Evolutionary conservation across 2,113 vertebrate genomes (phyloP).

Genomic region (Accipiter virgatus): DNA sequence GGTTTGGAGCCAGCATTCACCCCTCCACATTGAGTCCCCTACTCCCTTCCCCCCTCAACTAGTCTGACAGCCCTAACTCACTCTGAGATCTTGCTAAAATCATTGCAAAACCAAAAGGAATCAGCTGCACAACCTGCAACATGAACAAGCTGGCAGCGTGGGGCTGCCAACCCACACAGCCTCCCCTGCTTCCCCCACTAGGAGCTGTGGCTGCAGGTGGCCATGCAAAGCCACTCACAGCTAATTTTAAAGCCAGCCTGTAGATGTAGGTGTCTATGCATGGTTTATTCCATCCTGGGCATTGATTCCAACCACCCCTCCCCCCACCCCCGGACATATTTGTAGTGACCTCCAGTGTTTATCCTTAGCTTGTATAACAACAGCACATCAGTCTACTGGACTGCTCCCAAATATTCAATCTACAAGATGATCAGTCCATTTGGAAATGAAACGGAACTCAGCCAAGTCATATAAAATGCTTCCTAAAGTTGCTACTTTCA

Average conservation of each 20-base stretch:
- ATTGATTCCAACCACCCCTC: too few relatives aligned
- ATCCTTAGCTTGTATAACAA: neutral
- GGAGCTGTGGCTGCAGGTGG: neutral
- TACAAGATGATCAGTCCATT: neutral
- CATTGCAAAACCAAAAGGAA: neutral
- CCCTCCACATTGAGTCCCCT: neutral
- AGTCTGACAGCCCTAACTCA: neutral
- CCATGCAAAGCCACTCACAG: neutral
- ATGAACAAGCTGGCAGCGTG: accelerated
- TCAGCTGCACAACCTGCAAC: neutral
- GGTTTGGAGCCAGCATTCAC: neutral
- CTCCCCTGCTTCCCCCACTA: neutral
- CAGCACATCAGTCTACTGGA: neutral
- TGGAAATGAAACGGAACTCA: neutral
- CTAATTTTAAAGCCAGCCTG: neutral
- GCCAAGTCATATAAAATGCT: neutral
- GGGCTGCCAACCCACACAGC: neutral
- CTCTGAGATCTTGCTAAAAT: neutral
- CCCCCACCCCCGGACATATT: neutral
- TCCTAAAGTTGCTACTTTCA: neutral
- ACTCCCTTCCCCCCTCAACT: neutral
- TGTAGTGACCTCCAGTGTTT: neutral
- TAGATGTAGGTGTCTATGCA: neutral
- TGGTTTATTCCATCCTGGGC: neutral
- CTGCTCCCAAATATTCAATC: neutral